A percentile compares a stretch with the other conserved stretches of the same genome.
Evolutionary conservation across 2,888 invertebrate genomes (phyloP).

Genomic region (Chromoteleia sp.): DNA sequence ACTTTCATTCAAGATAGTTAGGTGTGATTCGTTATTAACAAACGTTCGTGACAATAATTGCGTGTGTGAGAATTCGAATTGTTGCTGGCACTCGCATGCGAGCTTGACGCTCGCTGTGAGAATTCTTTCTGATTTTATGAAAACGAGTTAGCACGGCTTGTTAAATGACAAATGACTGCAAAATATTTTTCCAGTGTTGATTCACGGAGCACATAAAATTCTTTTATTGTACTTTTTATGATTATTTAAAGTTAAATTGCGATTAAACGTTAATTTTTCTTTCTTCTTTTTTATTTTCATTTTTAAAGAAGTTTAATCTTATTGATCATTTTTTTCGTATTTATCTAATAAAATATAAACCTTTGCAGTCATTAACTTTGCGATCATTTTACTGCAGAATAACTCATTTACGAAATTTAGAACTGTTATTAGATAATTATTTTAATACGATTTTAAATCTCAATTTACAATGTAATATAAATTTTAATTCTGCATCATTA

Average conservation of each 20-base stretch:
- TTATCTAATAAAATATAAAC: slow-evolving; percentile 14
- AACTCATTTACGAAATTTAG: slow-evolving; percentile 11
- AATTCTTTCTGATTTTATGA: slow-evolving; percentile 54
- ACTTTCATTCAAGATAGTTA: slow-evolving; percentile 64
- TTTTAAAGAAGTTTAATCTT: background rate
- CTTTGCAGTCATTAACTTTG: background rate
- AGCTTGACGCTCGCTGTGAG: slow-evolving; percentile 45
- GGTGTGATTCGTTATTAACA: slow-evolving; percentile 64
- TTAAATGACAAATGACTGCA: slow-evolving; percentile 56
- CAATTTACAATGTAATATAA: slow-evolving; percentile 1
- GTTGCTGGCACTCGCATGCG: slow-evolving; percentile 47
- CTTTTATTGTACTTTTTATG: background rate
- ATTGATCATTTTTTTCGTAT: background rate
- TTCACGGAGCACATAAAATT: background rate
- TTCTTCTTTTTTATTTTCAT: background rate
- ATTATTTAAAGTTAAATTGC: background rate
- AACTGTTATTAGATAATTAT: slow-evolving; percentile 9
- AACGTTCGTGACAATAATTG: slow-evolving; percentile 67
- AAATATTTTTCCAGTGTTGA: slow-evolving; percentile 20
- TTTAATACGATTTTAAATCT: slow-evolving; percentile 11
- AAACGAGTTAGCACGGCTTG: slow-evolving; percentile 40
- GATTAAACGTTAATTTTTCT: too few species aligned
- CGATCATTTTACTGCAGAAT: slow-evolving; percentile 18
- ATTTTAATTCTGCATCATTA: slow-evolving; percentile 2
- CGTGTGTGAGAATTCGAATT: slow-evolving; percentile 61